Evolutionary conservation across 64 coral and sea anemone species (phyloP).

Genomic region (Stichodactyla mertensii): DNA sequence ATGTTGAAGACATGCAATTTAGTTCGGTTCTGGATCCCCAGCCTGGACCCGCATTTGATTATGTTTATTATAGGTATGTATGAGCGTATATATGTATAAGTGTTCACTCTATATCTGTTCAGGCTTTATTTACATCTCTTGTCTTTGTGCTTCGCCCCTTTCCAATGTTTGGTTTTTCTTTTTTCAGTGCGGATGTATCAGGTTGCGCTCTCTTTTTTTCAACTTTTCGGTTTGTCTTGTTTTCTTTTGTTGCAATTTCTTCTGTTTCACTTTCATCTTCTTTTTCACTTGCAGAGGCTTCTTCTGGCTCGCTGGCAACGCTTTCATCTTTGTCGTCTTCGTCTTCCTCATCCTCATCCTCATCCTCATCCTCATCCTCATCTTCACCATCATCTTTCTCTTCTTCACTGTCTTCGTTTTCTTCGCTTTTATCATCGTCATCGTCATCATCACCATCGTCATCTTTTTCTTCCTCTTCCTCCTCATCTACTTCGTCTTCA

Average conservation of each 20-base stretch:
- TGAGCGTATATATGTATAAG: too few relatives aligned
- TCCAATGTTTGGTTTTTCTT: background rate
- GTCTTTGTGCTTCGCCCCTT: background rate
- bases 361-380: background rate
- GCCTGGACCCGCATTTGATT: too few relatives aligned
- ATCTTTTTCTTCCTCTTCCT: background rate
- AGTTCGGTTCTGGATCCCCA: too few relatives aligned
- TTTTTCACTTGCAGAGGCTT: background rate
- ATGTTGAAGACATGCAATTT: too few relatives aligned
- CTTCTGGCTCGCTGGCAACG: background rate
- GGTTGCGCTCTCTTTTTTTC: background rate
- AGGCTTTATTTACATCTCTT: conserved; percentile 18
- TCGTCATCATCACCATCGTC: background rate
- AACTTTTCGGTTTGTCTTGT: background rate
- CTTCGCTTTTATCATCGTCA: background rate
- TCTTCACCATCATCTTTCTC: background rate
- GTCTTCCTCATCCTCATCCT: background rate
- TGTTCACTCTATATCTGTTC: background rate
- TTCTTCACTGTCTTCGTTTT: background rate
- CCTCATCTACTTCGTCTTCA: background rate
- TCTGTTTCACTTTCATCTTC: background rate
- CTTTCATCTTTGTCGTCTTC: background rate
- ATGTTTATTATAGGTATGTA: too few relatives aligned
- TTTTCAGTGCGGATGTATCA: background rate
- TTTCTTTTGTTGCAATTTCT: conserved; percentile 3